These are phyloP conservation scores for Parthenolecanium corni DNA, from an alignment of 2,888 invertebrate genomes.

Conservation along the genomic window DNA sequence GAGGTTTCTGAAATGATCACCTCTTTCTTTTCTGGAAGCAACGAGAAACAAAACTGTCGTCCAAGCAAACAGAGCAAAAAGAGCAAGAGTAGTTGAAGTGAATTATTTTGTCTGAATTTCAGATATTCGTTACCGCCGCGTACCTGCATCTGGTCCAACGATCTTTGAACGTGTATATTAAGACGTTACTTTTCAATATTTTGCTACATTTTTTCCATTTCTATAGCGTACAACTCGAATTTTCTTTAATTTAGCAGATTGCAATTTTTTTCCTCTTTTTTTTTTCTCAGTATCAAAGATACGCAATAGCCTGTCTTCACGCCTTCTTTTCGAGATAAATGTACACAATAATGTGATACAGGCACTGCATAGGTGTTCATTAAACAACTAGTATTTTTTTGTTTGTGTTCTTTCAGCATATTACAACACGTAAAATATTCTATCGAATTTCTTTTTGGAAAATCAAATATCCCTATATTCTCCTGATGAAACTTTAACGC, in stretches of 20 bases:
- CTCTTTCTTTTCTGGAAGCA: conserved; percentile 59
- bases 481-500: no score
- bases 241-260: neutral
- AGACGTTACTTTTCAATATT: neutral
- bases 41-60: conserved; percentile 9
- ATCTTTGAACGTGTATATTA: neutral
- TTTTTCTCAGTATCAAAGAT: no score
- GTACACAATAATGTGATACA: no score
- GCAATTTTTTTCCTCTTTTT: neutral
- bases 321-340: no score
- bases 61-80: conserved; percentile 6
- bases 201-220: neutral
- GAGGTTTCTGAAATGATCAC: conserved; percentile 94
- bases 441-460: no score
- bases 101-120: neutral
- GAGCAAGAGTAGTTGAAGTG: neutral
- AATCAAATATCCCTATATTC: no score
- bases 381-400: no score
- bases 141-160: neutral
- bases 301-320: no score
- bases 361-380: no score
- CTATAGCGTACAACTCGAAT: neutral
- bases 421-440: no score
- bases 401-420: no score
- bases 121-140: neutral